phyloP scores from a whole-genome alignment of 2,113 vertebrate species.

The Plotosus lineatus region DNA sequence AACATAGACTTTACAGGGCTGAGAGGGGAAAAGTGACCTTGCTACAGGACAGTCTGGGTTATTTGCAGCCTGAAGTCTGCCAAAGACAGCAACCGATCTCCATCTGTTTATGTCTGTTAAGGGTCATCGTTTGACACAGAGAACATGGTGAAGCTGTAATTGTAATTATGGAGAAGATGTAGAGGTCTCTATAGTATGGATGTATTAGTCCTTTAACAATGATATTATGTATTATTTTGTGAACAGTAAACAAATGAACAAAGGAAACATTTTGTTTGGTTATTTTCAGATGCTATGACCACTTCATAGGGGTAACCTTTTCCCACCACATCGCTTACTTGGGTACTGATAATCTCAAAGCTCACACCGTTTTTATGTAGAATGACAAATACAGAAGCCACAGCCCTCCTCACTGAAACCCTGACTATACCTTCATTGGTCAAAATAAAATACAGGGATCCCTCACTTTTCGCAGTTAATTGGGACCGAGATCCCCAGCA shows the following conservation, averaged over 20 bases:
- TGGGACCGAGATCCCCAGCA: too few relatives aligned
- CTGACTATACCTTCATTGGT: neutral
- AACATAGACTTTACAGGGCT: slow-evolving; percentile 31
- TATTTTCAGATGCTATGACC: too few relatives aligned
- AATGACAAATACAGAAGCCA: neutral
- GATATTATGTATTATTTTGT: neutral
- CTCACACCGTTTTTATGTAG: neutral
- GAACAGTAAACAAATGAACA: neutral
- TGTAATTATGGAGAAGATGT: slow-evolving; percentile 9
- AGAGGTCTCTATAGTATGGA: neutral
- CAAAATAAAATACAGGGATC: too few relatives aligned
- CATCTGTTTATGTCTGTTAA: slow-evolving; percentile 15
- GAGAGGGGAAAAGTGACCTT: slow-evolving; percentile 4
- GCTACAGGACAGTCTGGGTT: slow-evolving; percentile 45
- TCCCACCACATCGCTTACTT: neutral
- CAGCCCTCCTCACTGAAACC: neutral
- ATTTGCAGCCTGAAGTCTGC: slow-evolving; percentile 46
- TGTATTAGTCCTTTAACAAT: neutral
- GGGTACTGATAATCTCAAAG: neutral
- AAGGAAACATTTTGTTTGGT: neutral
- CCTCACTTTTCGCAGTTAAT: too few relatives aligned
- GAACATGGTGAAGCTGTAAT: slow-evolving; percentile 5
- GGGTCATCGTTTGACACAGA: slow-evolving; percentile 7
- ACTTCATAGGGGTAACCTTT: too few relatives aligned
- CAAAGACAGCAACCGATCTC: slow-evolving; percentile 3